phyloP scores from a whole-genome alignment of 1,140 invertebrate species.

The Bombyx mandarina region DNA sequence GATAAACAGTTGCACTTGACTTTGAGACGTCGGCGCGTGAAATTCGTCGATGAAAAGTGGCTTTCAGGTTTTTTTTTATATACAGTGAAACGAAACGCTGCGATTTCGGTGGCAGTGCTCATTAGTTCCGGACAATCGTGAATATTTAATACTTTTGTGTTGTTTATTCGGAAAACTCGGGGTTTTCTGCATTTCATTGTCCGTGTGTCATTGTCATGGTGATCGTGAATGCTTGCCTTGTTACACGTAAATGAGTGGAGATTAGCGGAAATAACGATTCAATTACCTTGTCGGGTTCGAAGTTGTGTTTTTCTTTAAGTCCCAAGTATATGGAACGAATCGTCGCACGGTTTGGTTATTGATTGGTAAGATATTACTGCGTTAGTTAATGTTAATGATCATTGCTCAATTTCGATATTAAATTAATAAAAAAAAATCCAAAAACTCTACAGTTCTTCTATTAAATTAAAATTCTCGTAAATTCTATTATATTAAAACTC shows the following conservation, averaged over 20 bases:
- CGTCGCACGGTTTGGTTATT: slow-evolving; percentile 1
- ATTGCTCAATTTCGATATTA: not conserved
- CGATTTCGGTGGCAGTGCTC: slow-evolving; percentile 34
- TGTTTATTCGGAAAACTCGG: slow-evolving; percentile 36
- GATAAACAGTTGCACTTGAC: slow-evolving; percentile 42
- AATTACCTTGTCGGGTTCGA: slow-evolving; percentile 18
- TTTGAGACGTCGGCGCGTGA: slow-evolving; percentile 18
- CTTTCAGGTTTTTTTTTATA: not conserved
- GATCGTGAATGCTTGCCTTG: slow-evolving; percentile 36
- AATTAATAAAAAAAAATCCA: not conserved
- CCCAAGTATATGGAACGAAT: slow-evolving; percentile 17
- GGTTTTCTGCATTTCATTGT: slow-evolving; percentile 52
- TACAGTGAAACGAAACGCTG: slow-evolving; percentile 3
- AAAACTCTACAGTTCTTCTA: no score
- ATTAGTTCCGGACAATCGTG: slow-evolving; percentile 28
- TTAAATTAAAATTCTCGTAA: no score
- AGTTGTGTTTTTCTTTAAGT: slow-evolving; percentile 4
- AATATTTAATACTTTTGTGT: slow-evolving; percentile 38
- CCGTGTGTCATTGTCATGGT: slow-evolving; percentile 56
- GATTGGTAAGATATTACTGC: not conserved
- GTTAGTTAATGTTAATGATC: not conserved
- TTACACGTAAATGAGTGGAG: slow-evolving; percentile 34
- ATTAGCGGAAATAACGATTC: slow-evolving; percentile 53
- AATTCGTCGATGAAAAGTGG: not conserved
- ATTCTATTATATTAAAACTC: no score